phyloP scores from a whole-genome alignment of 2,888 invertebrate species.

The Caenorhabditis zanzibari region DNA sequence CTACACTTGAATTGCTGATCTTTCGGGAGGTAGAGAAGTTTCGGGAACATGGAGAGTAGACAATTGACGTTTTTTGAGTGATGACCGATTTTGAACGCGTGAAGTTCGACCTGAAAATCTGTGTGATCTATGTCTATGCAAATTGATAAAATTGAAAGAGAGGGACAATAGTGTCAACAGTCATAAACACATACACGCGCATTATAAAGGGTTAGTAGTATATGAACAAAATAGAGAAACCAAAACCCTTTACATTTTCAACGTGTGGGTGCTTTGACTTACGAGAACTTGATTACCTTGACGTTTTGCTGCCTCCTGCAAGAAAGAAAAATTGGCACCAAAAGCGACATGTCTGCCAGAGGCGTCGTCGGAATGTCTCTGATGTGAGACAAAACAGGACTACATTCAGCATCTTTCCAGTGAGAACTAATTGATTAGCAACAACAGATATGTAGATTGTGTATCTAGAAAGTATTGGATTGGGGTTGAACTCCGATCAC shows the following conservation, averaged over 20 bases:
- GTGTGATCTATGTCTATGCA: slow-evolving; percentile 37
- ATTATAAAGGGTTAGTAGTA: slow-evolving; percentile 42
- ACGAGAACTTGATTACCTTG: slow-evolving; percentile 66
- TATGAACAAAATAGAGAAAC: background rate
- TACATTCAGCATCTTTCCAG: slow-evolving; percentile 81
- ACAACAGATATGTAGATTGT: slow-evolving; percentile 65
- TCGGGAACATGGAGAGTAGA: slow-evolving; percentile 70
- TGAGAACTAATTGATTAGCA: slow-evolving; percentile 74
- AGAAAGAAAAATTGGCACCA: slow-evolving; percentile 67
- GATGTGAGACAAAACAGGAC: slow-evolving; percentile 81
- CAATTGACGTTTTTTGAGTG: slow-evolving; percentile 76
- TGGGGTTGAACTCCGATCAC: background rate
- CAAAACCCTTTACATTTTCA: background rate
- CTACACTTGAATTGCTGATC: slow-evolving; percentile 51
- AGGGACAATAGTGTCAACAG: background rate
- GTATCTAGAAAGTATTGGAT: slow-evolving; percentile 35
- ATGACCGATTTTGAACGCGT: slow-evolving; percentile 71
- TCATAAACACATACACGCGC: slow-evolving; percentile 26
- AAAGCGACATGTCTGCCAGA: slow-evolving; percentile 71
- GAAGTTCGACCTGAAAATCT: slow-evolving; percentile 60
- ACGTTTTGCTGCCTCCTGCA: slow-evolving; percentile 60
- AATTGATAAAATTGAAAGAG: slow-evolving; percentile 16
- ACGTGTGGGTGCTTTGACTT: slow-evolving; percentile 42
- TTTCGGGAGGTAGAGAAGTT: slow-evolving; percentile 64
- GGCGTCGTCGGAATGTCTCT: slow-evolving; percentile 77